Percentiles rank a stretch among this genome's conserved stretches.
Evolutionary conservation across 2,113 vertebrate genomes (phyloP).

Genomic region (Stegostoma tigrinum): DNA sequence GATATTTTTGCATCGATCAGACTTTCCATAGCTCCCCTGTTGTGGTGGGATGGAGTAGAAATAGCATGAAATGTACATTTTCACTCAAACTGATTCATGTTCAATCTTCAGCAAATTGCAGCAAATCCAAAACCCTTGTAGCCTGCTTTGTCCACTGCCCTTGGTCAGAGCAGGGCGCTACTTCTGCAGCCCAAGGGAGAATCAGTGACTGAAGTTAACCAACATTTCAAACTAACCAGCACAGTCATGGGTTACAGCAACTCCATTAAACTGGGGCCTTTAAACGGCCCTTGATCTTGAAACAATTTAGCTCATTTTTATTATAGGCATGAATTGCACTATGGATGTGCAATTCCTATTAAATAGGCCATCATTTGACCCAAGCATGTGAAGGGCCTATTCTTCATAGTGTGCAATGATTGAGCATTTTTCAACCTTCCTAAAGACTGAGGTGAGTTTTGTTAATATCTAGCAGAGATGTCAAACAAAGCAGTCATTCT

Average conservation of each 20-base stretch:
- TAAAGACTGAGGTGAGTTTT: neutral
- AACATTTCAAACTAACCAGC: neutral
- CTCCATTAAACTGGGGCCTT: neutral
- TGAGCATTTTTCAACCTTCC: neutral
- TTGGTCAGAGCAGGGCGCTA: neutral
- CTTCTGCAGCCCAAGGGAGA: neutral
- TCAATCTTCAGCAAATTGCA: neutral
- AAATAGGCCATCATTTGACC: neutral
- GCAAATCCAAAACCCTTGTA: neutral
- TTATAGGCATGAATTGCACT: neutral
- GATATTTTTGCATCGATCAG: neutral
- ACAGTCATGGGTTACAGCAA: neutral
- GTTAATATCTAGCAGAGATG: neutral
- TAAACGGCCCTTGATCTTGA: neutral
- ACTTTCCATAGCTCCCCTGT: neutral
- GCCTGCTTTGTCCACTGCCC: neutral
- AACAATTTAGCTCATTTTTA: neutral
- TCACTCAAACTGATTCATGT: neutral
- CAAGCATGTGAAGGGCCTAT: neutral
- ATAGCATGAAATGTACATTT: neutral
- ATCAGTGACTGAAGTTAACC: neutral
- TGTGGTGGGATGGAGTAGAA: neutral
- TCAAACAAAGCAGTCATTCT: neutral
- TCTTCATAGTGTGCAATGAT: neutral
- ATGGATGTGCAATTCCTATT: neutral